Percentiles rank a stretch among this genome's conserved stretches.
Evolutionary conservation across 2,113 vertebrate genomes (phyloP).

Genomic region (Ardeotis arabs): DNA sequence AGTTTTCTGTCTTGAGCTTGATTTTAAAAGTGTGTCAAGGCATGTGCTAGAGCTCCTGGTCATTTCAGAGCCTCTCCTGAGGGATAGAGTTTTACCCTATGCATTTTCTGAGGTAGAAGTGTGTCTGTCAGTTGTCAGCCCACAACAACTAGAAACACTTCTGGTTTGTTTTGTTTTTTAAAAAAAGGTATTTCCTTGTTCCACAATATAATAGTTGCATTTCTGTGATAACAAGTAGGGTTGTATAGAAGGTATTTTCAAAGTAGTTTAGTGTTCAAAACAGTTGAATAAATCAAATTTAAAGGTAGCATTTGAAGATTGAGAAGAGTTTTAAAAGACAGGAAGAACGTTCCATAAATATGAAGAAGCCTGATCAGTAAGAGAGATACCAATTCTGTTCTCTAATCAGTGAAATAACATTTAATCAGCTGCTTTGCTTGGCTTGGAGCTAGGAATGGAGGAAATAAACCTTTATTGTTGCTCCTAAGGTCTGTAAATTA

Average conservation of each 20-base stretch:
- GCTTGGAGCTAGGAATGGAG: background rate
- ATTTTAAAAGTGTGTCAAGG: background rate
- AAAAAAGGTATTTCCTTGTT: background rate
- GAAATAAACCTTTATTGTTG: background rate
- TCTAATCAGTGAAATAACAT: background rate
- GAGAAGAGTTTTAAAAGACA: background rate
- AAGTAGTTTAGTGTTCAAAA: background rate
- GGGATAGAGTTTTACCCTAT: background rate
- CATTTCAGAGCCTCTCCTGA: background rate
- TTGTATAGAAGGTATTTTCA: background rate
- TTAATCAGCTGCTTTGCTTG: background rate
- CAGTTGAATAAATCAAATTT: background rate
- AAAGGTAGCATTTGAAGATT: background rate
- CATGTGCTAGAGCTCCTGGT: background rate
- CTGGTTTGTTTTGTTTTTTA: background rate
- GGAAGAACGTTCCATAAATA: background rate
- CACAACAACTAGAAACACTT: background rate
- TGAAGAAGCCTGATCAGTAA: background rate
- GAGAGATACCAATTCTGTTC: background rate
- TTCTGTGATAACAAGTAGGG: background rate
- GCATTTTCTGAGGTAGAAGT: background rate
- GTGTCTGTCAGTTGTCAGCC: background rate
- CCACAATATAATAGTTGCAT: background rate
- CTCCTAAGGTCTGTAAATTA: background rate
- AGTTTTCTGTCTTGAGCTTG: background rate